phyloP scores from a whole-genome alignment of 2,888 invertebrate genomes.

The Acronicta psi region DNA sequence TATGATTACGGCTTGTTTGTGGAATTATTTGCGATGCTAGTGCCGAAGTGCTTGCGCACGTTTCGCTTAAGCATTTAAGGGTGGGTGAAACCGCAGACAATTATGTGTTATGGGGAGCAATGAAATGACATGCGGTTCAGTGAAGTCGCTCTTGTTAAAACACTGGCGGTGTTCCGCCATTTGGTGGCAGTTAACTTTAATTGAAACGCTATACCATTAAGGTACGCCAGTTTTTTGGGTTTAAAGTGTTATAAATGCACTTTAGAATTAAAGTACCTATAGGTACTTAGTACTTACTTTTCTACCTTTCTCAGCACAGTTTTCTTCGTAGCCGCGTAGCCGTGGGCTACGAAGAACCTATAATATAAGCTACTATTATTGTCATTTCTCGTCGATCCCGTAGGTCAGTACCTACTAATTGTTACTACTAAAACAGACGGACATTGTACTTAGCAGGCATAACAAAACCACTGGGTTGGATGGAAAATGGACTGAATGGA shows the following conservation, averaged over 20 bases:
- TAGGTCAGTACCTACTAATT: no score
- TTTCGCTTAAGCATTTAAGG: constrained; percentile 76
- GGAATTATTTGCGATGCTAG: constrained; percentile 70
- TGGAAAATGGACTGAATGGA: no score
- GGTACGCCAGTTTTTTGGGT: constrained; percentile 11
- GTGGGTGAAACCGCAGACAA: constrained; percentile 75
- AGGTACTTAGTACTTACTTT: no score
- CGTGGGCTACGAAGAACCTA: no score
- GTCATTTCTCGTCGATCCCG: no score
- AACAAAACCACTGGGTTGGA: no score
- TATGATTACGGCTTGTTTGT: constrained; percentile 69
- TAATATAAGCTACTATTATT: no score
- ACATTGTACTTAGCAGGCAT: no score
- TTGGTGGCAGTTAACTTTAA: constrained; percentile 58
- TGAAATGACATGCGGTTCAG: constrained; percentile 72
- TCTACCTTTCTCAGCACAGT: no score
- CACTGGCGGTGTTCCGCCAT: constrained; percentile 55
- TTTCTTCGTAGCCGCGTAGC: no score
- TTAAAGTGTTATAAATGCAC: not conserved
- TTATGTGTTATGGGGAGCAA: constrained; percentile 70
- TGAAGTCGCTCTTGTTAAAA: constrained; percentile 67
- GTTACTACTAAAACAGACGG: no score
- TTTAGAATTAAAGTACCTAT: no score
- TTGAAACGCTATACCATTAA: constrained; percentile 28
- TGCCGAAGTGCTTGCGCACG: constrained; percentile 63